Percentiles rank a stretch among this genome's conserved stretches.
Conservation (phyloP, 1,140 invertebrate genomes). For the Carcinoscorpius rotundicauda region DNA sequence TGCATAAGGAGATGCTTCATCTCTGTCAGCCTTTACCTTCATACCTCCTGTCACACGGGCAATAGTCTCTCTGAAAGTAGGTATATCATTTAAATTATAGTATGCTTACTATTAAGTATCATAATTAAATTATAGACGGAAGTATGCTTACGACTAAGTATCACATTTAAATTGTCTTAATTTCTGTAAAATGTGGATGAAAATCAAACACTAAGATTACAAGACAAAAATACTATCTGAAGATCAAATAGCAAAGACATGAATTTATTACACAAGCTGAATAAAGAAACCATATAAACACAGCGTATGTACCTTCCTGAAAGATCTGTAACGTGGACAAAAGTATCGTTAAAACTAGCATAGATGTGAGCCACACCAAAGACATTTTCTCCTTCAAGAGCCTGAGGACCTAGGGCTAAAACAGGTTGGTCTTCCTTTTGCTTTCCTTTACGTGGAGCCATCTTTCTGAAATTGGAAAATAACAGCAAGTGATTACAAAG, state of each 20-base stretch:
- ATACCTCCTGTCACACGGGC: conserved; percentile 97
- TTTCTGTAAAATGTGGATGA: no score
- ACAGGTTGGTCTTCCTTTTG: conserved; percentile 83
- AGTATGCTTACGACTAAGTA: no score
- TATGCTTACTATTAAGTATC: no score
- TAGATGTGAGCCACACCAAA: conserved; percentile 99
- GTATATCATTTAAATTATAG: no score
- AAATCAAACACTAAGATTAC: no score
- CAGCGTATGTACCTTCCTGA: conserved; percentile 64
- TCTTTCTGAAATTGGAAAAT: conserved; percentile 30
- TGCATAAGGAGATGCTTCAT: conserved; percentile 98
- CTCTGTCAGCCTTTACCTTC: conserved; percentile 99
- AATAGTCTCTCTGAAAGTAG: conserved; percentile 79
- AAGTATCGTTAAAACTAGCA: conserved; percentile 99
- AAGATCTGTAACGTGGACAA: conserved; percentile 98
- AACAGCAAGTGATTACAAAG: no score
- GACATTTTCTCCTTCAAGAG: conserved; percentile 90
- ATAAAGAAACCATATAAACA: neutral
- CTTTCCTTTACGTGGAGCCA: conserved; percentile 93
- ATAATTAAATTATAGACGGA: no score
- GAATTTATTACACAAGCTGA: no score
- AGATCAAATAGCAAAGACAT: no score
- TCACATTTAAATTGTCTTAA: no score
- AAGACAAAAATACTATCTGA: no score
- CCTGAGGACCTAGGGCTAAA: conserved; percentile 91